Evolutionary conservation across 2,797 vertebrate species (phyloP), one percentile per base, ranked within the genome.

Genomic region (Xiphophorus birchmanni): DNA sequence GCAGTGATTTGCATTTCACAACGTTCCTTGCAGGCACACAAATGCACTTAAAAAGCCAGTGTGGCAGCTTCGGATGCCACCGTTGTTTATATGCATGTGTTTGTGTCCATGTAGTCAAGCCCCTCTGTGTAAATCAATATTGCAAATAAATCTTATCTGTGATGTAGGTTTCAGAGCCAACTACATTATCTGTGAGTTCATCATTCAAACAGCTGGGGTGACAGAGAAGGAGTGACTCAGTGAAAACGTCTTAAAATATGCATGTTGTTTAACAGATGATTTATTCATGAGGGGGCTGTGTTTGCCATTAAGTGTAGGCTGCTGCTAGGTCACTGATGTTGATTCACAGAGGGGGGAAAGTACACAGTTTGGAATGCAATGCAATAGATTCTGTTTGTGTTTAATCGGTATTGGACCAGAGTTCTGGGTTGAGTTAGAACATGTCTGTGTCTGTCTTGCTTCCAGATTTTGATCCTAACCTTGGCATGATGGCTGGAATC

Each of bases 401-500:
- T 88, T 11, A 65, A 29, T 54, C 67, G 45, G 81, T 40, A 74
- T 32, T 67, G 23, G 63, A 77, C 52, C 72, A 54, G 82, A 83
- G 47, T 73, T 26, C 32, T 35, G 37, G 29, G 11, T n/a, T 71
- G 23, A 13, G 18, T 42, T 69, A 15, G 5, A 47, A 84, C 71
- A 88, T 79, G 71, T 15, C 15, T 76, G n/a, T 86, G 82, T 83
- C 52, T 82, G 32, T 79, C 73, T 47, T 54, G 29, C 75, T 40
- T 92, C 63, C 90, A 99, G 98, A 99, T 88, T 99, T 98, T 75
- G 98, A 99, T 91, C 97, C 97, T 67, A 95, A 95, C 85, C 97
- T 99, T 23, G 95, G 97, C 44, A 96, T 99, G 96, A 98, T 99
- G 97, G 95, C 97, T 45, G 97, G 97, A 84, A 98, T 99, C 79